Evolutionary conservation across 2,797 vertebrate species (phyloP).

Genomic region (Lithobates sylvaticus): DNA sequence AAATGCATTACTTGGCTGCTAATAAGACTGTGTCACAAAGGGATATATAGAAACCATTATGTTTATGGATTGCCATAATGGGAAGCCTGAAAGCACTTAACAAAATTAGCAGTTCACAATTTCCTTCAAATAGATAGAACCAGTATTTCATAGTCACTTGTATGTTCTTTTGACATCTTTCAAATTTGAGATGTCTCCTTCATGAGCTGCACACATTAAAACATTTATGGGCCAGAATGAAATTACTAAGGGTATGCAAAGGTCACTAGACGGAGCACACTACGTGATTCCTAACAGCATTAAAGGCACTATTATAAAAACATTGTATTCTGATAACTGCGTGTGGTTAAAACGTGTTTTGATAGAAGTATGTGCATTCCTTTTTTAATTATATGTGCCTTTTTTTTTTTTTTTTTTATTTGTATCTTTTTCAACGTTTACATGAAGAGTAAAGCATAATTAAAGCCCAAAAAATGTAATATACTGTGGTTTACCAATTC

Average conservation of each 20-base stretch:
- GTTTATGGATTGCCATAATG: conserved; percentile 12
- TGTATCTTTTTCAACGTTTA: too few species aligned
- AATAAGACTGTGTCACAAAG: not conserved
- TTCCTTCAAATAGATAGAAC: not conserved
- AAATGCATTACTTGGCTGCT: not conserved
- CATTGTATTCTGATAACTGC: too few species aligned
- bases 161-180: not conserved
- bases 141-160: not conserved
- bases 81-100: conserved; percentile 7
- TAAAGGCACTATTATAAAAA: not conserved
- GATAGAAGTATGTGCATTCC: too few species aligned
- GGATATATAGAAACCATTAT: conserved; percentile 1
- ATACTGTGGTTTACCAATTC: too few species aligned
- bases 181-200: not conserved
- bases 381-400: too few species aligned
- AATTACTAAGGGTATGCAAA: not conserved
- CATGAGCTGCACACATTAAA: not conserved
- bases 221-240: not conserved
- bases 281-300: not conserved
- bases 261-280: not conserved
- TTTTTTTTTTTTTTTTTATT: too few species aligned
- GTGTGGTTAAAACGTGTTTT: too few species aligned
- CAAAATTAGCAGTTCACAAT: not conserved
- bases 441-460: too few species aligned
- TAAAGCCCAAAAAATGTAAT: too few species aligned